Base-by-base conservation (phyloP, 2,888 invertebrate genomes). In the Lasioglossum oenotherae region DNA sequence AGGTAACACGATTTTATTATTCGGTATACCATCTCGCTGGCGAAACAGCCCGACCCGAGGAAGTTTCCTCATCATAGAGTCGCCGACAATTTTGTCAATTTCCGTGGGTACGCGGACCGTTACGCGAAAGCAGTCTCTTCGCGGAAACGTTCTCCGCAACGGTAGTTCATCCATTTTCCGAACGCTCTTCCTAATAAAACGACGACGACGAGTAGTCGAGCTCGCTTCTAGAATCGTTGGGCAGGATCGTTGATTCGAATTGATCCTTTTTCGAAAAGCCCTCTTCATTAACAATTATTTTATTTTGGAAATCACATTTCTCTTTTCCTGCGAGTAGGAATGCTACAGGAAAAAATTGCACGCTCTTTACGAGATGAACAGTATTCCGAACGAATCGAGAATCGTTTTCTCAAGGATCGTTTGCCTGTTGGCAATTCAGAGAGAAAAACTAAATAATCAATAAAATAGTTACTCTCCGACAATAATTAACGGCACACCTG, bases 71-170 rank as follows among this genome's bases (percentile, higher is more conserved):
- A 60, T 23, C 46, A 78, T 27, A 57, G 57, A 75, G 60, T 69
- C 67, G 76, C 77, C 79, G 79, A 80, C 87, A 89, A 90, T 90
- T 90, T 89, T 83, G 90, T 84, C 87, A 90, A 90, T 89, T 86
- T 89, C 84, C 67, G 80, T 67, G 77, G 84, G 77, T 82, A 86
- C 73, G 76, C 78, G 71, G 87, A 81, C 90, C 89, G 90, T 90
- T 90, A 89, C 19, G 35, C 41, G 78, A 87, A 80, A 81, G 67
- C 74, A 67, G 53, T 79, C 57, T 69, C 38, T 80, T 82, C 83
- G 74, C 73, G 83, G 89, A 83, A 89, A 82, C 78, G 73, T 74
- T 88, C 78, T 12, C 71, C 35, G 74, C 57, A 77, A 85, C 76
- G 80, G 86, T 71, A 82, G 74, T 53, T 35, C 64, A 60, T 75